Base-by-base conservation (phyloP, 2,797 vertebrate genomes). In the Arrhamphus sclerolepis region DNA sequence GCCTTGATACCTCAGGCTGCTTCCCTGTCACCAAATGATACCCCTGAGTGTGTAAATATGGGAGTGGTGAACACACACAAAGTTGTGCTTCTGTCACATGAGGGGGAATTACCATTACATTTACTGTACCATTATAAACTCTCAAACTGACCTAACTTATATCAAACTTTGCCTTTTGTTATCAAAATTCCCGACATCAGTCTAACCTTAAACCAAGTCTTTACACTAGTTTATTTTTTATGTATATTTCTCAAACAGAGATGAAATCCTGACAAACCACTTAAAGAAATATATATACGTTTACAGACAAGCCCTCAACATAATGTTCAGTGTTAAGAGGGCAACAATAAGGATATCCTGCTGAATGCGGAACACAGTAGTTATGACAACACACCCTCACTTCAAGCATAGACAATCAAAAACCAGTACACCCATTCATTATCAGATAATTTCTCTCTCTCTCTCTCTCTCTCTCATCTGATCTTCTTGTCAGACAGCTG, bases 271-370 rank as follows among this genome's bases (percentile, higher is more conserved):
- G 34, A 38, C 13, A 38, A 38, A 38, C 34, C 13, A 6, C 24
- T 3, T 26, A 26, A 26, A 26, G 6, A 4, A 7, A 7, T 3
- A 24, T 6, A 22, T 17, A 56, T 19, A 60, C 22, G 24, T 26
- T 26, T 6, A 56, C 60, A 67, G 56, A 75, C 66, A 69, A 10
- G 31, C 40, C 57, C 46, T 50, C 2, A 39, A 5, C 24, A 9
- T 2, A 20, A 7, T 22, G 38, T 58, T 2, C 52, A 19, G 29
- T 29, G 22, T 66, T 29, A 24, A 14, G 20, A 43, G 10, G n/a
- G 5, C 26, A 20, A 46, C 51, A 57, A 66, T 43, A 52, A 79
- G 87, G 82, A 88, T 82, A 78, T 88, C 87, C 89, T 86, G 79
- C 29, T 85, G n/a, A 57, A 77, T 69, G 34, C 79, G 52, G 60